Evolutionary conservation across 2,113 vertebrate genomes (phyloP).

Genomic region (Desmodus rotundus): DNA sequence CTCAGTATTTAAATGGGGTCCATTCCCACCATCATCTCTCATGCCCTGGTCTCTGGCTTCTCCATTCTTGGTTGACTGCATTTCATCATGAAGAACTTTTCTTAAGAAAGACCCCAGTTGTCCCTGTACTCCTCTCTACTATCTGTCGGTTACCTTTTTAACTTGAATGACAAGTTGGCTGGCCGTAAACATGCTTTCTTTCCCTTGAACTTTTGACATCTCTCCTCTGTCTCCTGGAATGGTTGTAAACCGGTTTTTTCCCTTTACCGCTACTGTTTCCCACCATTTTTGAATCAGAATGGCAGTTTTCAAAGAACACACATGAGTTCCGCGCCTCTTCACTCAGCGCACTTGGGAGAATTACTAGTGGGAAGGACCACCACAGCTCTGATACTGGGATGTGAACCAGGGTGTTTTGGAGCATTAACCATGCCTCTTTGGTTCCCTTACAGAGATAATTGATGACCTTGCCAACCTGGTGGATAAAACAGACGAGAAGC

Average conservation of each 20-base stretch:
- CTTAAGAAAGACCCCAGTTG: neutral
- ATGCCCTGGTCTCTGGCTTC: neutral
- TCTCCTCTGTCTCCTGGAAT: neutral
- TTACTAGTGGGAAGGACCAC: neutral
- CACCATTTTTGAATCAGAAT: neutral
- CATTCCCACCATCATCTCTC: neutral
- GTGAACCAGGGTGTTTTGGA: neutral
- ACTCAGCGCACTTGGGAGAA: neutral
- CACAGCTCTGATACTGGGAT: neutral
- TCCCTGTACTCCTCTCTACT: neutral
- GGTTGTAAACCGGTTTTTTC: neutral
- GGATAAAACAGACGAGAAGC: conserved; percentile 90
- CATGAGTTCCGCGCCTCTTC: neutral
- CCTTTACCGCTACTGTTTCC: neutral
- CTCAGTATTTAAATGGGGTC: neutral
- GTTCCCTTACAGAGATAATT: conserved; percentile 89
- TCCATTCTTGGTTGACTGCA: neutral
- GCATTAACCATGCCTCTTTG: neutral
- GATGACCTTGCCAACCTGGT: conserved; percentile 95
- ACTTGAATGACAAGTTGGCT: neutral
- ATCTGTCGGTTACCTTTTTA: neutral
- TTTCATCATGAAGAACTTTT: neutral
- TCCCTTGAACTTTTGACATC: neutral
- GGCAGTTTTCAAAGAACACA: neutral
- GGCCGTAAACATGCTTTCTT: neutral